Conservation (phyloP, 2,797 vertebrate species). For the Margarornis squamiger region DNA sequence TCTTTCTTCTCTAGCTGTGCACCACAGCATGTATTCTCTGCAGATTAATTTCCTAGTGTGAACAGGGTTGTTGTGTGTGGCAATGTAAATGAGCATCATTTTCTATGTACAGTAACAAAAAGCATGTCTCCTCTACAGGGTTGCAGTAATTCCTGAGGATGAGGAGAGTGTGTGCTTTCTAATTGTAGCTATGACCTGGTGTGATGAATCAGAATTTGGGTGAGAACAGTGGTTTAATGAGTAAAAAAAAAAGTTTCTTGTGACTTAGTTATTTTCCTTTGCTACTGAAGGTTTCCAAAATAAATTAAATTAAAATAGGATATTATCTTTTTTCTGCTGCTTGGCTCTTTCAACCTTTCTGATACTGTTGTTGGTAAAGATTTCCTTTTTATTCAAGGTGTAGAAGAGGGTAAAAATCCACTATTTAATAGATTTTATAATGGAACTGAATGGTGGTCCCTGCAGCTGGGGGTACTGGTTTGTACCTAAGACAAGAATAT, state of each 20-base stretch:
- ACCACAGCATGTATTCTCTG: background rate
- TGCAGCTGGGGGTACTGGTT: background rate
- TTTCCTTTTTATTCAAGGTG: background rate
- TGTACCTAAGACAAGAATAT: background rate
- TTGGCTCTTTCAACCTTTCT: background rate
- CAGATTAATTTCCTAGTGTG: background rate
- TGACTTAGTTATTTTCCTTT: background rate
- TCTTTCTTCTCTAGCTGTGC: background rate
- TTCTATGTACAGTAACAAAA: background rate
- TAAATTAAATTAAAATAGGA: background rate
- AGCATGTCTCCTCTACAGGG: background rate
- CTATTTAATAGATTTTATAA: background rate
- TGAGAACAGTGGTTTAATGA: background rate
- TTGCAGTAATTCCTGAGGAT: background rate
- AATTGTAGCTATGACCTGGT: background rate
- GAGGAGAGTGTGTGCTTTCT: background rate
- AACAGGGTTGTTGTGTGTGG: background rate
- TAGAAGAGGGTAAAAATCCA: background rate
- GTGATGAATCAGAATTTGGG: background rate
- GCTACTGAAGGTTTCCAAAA: background rate
- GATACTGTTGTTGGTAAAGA: background rate
- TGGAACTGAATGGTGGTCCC: fast-evolving
- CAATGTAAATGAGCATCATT: background rate
- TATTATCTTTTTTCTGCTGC: background rate
- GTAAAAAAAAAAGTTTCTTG: background rate